These are phyloP conservation scores for Xylocopa sonorina DNA, from an alignment of 1,140 invertebrate species.

Conservation along the genomic window DNA sequence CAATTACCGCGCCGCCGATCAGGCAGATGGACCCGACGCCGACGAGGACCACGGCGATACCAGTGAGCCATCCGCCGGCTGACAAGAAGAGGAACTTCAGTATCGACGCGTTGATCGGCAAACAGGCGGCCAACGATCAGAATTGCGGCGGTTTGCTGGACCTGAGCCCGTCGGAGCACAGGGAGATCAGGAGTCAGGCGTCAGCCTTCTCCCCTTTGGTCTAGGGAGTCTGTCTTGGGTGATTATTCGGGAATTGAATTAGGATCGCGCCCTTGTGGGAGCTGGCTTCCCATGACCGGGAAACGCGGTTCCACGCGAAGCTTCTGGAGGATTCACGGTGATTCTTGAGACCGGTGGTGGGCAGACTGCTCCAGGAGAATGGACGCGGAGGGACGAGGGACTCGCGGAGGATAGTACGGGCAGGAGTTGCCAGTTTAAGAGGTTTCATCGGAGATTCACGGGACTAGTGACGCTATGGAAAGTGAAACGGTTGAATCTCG, in stretches of 20 bases:
- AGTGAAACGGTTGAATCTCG: background rate
- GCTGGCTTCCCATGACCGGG: no score
- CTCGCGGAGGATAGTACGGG: no score
- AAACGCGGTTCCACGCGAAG: no score
- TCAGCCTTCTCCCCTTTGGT: slow-evolving; percentile 80
- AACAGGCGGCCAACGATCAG: slow-evolving; percentile 74
- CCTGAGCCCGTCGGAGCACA: slow-evolving; percentile 78
- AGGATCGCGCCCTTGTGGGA: no score
- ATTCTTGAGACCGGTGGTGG: no score
- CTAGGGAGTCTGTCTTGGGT: slow-evolving; percentile 51
- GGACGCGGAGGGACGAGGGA: no score
- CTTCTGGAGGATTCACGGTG: no score
- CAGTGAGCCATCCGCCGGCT: slow-evolving; percentile 46
- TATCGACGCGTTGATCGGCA: slow-evolving; percentile 83
- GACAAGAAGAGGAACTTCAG: slow-evolving; percentile 81
- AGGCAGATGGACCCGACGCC: slow-evolving; percentile 64
- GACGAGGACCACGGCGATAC: slow-evolving; percentile 50
- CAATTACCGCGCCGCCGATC: slow-evolving; percentile 75
- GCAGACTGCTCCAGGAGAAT: no score
- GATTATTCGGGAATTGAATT: background rate
- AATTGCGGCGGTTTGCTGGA: slow-evolving; percentile 75
- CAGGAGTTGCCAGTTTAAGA: no score
- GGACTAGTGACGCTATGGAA: background rate
- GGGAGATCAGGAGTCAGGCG: slow-evolving; percentile 80
- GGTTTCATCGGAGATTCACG: no score